These are phyloP conservation scores for Spodoptera exigua DNA, from an alignment of 2,888 invertebrate genomes.

Conservation along the genomic window DNA sequence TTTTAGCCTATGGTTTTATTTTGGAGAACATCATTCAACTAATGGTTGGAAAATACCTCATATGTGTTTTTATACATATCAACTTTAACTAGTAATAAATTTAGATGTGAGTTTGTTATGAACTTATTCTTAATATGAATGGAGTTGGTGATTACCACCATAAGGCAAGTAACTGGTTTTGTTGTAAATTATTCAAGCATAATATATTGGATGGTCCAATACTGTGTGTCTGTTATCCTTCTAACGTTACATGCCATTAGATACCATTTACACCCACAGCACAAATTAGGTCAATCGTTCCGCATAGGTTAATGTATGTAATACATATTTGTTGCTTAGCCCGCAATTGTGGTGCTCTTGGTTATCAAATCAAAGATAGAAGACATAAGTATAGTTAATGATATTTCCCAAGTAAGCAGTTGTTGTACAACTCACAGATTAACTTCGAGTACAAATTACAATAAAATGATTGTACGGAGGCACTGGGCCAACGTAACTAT, in stretches of 20 bases:
- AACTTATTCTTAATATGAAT: too few species aligned
- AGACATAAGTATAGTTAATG: not conserved
- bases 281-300: slow-evolving; percentile 32
- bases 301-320: slow-evolving; percentile 11
- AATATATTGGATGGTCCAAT: too few species aligned
- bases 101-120: not conserved
- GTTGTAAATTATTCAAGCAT: too few species aligned
- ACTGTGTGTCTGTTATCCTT: too few species aligned
- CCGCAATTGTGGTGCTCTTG: slow-evolving; percentile 18
- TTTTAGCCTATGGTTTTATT: too few species aligned
- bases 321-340: slow-evolving; percentile 21
- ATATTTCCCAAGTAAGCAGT: slow-evolving; percentile 33
- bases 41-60: slow-evolving; percentile 14
- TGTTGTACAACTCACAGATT: slow-evolving; percentile 16
- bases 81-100: not conserved
- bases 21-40: not conserved
- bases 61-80: slow-evolving; percentile 18
- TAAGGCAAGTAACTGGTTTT: too few species aligned
- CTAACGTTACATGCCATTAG: too few species aligned
- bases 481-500: slow-evolving; percentile 28
- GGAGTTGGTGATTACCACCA: too few species aligned
- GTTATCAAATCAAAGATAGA: slow-evolving; percentile 30
- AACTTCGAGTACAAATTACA: slow-evolving; percentile 33
- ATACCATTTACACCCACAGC: not conserved
- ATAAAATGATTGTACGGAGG: slow-evolving; percentile 44